Evolutionary conservation across 2,113 vertebrate species (phyloP).

Genomic region (Odocoileus hemionus): DNA sequence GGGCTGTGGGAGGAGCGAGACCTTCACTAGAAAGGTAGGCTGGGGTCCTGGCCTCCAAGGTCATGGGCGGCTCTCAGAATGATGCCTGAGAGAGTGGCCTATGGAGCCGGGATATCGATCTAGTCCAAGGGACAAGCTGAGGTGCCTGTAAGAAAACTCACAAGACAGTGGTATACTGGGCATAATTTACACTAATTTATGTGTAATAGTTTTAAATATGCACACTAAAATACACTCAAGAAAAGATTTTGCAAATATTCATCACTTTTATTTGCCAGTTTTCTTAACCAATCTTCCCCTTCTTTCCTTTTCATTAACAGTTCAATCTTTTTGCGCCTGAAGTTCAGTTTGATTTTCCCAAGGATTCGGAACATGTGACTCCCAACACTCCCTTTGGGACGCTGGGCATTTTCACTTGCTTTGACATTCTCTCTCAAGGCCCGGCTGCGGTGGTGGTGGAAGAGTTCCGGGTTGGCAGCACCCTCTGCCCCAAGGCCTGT

Average conservation of each 20-base stretch:
- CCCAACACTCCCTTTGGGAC: slow-evolving; percentile 87
- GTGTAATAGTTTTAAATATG: not conserved
- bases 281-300: not conserved
- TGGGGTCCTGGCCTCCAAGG: not conserved
- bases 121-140: not conserved
- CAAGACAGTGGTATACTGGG: not conserved
- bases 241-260: not conserved
- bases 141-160: not conserved
- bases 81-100: not conserved
- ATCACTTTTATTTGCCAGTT: not conserved
- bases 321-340: slow-evolving; percentile 85
- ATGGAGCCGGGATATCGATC: fast-evolving
- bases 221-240: too few relatives aligned
- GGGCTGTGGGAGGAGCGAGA: not conserved
- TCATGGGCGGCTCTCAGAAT: not conserved
- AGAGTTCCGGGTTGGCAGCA: slow-evolving; percentile 73
- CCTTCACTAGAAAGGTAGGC: not conserved
- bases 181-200: not conserved
- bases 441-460: slow-evolving; percentile 79
- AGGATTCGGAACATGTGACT: slow-evolving; percentile 76
- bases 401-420: slow-evolving; percentile 87
- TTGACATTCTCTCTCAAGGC: slow-evolving; percentile 84
- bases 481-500: slow-evolving; percentile 65
- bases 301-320: slow-evolving; percentile 50
- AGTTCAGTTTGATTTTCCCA: slow-evolving; percentile 80